Conservation (phyloP, 2,113 vertebrate species). For the Donacobius atricapilla region DNA sequence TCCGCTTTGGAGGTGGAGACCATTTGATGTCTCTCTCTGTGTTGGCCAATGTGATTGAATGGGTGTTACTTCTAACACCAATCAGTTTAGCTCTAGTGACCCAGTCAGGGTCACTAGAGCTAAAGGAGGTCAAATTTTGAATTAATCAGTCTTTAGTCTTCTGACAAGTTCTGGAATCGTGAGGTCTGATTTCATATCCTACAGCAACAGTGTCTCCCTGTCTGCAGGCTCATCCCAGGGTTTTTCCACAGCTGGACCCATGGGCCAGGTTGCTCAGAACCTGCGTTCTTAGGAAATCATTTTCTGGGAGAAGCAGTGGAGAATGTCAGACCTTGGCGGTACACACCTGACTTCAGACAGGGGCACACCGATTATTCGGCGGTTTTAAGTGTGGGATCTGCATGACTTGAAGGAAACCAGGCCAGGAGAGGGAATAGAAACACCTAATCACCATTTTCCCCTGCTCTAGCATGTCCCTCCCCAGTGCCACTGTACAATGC, state of each 20-base stretch:
- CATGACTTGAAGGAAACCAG: not conserved
- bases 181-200: too few species aligned
- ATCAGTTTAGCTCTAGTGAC: too few species aligned
- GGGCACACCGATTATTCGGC: not conserved
- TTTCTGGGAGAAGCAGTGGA: not conserved
- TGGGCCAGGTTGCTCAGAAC: not conserved
- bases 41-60: too few species aligned
- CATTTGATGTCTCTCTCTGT: too few species aligned
- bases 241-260: not conserved
- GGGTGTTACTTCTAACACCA: too few species aligned
- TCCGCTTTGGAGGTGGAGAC: too few species aligned
- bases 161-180: too few species aligned
- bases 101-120: too few species aligned
- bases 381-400: not conserved
- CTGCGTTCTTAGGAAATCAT: not conserved
- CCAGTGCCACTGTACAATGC: not conserved
- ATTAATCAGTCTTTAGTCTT: too few species aligned
- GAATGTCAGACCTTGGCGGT: not conserved
- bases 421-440: not conserved
- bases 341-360: not conserved
- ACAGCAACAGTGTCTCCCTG: too few species aligned
- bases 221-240: not conserved
- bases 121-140: too few species aligned
- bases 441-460: not conserved
- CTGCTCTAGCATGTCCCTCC: not conserved